These are phyloP conservation scores for Drosophila lacteicornis DNA, from an alignment of 1,140 invertebrate genomes.

Conservation along the genomic window DNA sequence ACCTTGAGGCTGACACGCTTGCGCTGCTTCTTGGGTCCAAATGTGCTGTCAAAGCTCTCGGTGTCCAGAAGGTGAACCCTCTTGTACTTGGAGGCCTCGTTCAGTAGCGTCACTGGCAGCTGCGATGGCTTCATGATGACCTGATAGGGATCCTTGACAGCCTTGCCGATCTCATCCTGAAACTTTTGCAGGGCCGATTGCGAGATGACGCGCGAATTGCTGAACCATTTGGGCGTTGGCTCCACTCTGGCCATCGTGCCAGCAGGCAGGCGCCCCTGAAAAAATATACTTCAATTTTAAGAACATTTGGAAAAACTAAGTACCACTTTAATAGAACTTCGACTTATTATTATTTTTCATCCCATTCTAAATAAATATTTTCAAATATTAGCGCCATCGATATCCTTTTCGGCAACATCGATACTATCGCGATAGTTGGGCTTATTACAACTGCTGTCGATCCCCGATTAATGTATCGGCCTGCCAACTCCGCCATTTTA, in stretches of 20 bases:
- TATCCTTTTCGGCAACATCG: not conserved
- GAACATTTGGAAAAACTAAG: not conserved
- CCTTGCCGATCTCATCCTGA: conserved; percentile 97
- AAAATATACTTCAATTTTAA: not conserved
- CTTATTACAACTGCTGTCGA: not conserved
- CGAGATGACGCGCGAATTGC: conserved; percentile 95
- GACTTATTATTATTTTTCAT: too few species aligned
- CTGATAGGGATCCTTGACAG: conserved; percentile 98
- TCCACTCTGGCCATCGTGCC: conserved; percentile 97
- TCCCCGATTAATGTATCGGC: not conserved
- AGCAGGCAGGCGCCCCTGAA: conserved; percentile 93
- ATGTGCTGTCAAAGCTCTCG: conserved; percentile 96
- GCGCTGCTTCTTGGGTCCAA: conserved; percentile 96
- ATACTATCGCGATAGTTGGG: not conserved
- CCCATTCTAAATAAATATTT: not conserved
- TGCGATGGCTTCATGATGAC: conserved; percentile 98
- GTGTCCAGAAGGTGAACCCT: conserved; percentile 98
- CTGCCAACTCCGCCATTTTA: not conserved
- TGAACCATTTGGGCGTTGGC: conserved; percentile 99
- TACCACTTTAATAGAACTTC: not conserved
- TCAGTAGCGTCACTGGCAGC: conserved; percentile 96
- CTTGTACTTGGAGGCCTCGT: conserved; percentile 96
- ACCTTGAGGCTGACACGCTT: conserved; percentile 95
- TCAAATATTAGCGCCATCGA: not conserved
- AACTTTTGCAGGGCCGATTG: conserved; percentile 98